Base-by-base conservation (phyloP, 2,888 invertebrate genomes). In the Poecilobothrus nobilitatus region DNA sequence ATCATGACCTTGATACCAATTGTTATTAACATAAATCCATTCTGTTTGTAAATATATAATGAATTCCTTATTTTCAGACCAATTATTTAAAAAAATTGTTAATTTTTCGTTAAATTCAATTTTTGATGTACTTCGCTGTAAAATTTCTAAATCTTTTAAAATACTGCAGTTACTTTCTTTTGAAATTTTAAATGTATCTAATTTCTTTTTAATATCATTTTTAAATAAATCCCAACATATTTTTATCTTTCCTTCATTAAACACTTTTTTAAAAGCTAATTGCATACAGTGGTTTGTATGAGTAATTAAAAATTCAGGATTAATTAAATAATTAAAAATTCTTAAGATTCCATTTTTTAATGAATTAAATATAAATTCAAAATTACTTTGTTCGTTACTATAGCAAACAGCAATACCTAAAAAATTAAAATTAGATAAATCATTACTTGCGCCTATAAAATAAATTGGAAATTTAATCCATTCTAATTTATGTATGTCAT, bases 381-480 rank as follows among this genome's bases (percentile, higher is more conserved):
- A 63, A 63, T 63, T 22, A 12, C 8, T 10, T 12, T 22, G 9
- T 63, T 63, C 22, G 20, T 22, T 21, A 12, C 12, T 10, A 63
- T 63, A 22, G 15, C 63, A 63, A 63, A 63, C 15, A 21, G 10
- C 21, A 22, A 63, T 10, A 10, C 63, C 63, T 22, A 63, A 63
- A 63, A 8, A 63, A 22, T 21, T 6, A 22, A 63, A 63, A 22
- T 63, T 63, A 63, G 12, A 9, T 18, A 9, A 12, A 63, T 22
- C 22, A 63, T 63, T 21, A 12, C 10, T 63, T 63, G 63, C 1
- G 1, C 63, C 63, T 15, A 63, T 7, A 3, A 63, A 22, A 63
- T 22, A 63, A 7, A 63, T 12, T 63, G 63, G 22, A 63, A 63
- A 63, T 63, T 63, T 20, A 21, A 63, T 63, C 63, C 63, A 63